Evolutionary conservation across 2,797 vertebrate species (phyloP), one percentile per base, ranked within the genome.

Genomic region (Chaunax sp.): DNA sequence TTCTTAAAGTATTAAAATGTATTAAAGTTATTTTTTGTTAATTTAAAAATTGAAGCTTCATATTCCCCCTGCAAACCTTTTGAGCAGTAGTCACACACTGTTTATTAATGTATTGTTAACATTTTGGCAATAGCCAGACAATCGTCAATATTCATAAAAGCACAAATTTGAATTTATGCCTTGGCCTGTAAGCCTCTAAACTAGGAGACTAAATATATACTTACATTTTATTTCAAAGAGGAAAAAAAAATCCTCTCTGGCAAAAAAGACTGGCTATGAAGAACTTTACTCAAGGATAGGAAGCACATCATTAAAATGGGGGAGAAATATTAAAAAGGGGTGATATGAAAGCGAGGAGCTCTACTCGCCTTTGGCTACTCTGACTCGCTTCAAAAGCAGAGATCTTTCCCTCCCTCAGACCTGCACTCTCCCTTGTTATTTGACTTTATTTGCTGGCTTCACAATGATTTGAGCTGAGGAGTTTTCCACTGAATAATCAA

Each of bases 201-300:
- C 91, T 89, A 81, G 80, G 90, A 93, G 91, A 93, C 91, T 93
- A 94, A 94, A 94, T 93, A 93, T 94, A 94, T 93, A 93, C 91
- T 93, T 93, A 92, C 87, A 92, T 93, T 91, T 90, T 89, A 92
- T 94, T 93, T 93, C 92, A 93, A 93, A 94, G 90, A 84, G 79
- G 65, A 81, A 80, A 82, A 83, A 35, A 76, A 91, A 91, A 89
- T 85, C 75, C 87, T 90, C 84, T 90, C 86, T 92, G 87, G 86
- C 85, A 75, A 37, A 53, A 89, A 86, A 85, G 80, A 73, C 85
- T 80, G 80, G 85, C 90, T 83, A 82, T 81, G 84, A 88, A 90
- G 87, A 93, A 91, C 86, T 92, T 90, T 90, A 94, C 92, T 93
- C 87, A 90, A 87, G 91, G 92, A 94, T 85, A 93, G 93, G 94